Evolutionary conservation across 2,797 vertebrate species (phyloP), one percentile per base, ranked within the genome.

Genomic region (Triplophysa bombifrons): DNA sequence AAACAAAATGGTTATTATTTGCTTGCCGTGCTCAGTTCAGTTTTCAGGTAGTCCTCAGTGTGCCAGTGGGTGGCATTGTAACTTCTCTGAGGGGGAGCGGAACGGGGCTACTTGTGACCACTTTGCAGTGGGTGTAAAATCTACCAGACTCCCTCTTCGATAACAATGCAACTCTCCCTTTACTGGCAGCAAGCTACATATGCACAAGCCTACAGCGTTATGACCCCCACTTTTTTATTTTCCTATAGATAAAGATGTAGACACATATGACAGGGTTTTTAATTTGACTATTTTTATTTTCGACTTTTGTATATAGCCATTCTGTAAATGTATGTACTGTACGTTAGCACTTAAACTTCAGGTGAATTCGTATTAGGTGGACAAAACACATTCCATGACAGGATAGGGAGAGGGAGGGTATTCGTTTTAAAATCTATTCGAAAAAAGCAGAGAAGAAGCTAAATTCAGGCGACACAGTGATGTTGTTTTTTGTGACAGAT

Each of bases 271-370:
- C 80, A 82, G 86, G 84, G 86, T 87, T 85, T 74, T 72, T 86
- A 13, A 44, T 14, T 51, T 56, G 34, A 65, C 56, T 5, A 41
- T 71, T 67, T 53, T 64, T 20, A 30, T 88, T 84, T 85, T 85
- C 86, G 91, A 90, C 88, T 88, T 83, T 74, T 93, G 92, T 93
- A 93, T 69, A 93, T 93, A 92, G 86, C 76, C 83, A 88, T 88
- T 80, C 89, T 90, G 90, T 89, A 87, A 91, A 92, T 90, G 84
- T 89, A 84, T 89, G 87, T 91, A 88, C 76, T 76, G 70, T 82
- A 88, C 84, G 90, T 88, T 89, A 91, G 88, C 90, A 85, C 86
- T 86, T 87, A 81, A 78, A 78, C 85, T 83, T 87, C 84, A 89
- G 86, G 86, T 85, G 67, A 86, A 88, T 85, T 81, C 77, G 73